Percentiles rank a stretch among this genome's conserved stretches.
phyloP scores from a whole-genome alignment of 2,797 vertebrate species.

The Enoplosus armatus region DNA sequence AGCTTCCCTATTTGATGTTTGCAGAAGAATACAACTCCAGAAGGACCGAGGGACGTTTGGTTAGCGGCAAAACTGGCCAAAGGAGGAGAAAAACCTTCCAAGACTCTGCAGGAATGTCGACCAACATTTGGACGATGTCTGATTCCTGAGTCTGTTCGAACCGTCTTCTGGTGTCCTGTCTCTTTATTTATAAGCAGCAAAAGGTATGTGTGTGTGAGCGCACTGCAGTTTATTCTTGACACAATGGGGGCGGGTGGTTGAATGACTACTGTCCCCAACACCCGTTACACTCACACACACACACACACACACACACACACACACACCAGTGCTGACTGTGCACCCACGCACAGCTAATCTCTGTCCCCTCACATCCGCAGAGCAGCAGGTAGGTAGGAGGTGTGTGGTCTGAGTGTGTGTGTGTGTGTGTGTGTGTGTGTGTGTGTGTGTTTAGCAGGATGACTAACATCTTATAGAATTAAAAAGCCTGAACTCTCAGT shows the following conservation, averaged over 20 bases:
- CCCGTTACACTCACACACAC: slow-evolving; percentile 50
- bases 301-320: slow-evolving; percentile 31
- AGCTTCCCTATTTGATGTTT: slow-evolving; percentile 1
- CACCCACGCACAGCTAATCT: slow-evolving; percentile 62
- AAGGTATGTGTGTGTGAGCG: slow-evolving; percentile 8
- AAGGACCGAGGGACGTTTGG: background rate
- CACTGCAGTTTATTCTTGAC: slow-evolving; percentile 58
- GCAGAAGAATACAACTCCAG: slow-evolving; percentile 34
- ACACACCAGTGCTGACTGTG: slow-evolving; percentile 45
- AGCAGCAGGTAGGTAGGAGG: slow-evolving; percentile 79
- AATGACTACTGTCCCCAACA: slow-evolving; percentile 74
- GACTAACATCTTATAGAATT: slow-evolving; percentile 70
- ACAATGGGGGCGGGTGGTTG: slow-evolving; percentile 61
- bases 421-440: slow-evolving; percentile 42
- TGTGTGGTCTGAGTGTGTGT: slow-evolving; percentile 58
- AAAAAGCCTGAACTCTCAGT: slow-evolving; percentile 43
- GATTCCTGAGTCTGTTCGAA: background rate
- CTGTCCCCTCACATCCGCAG: slow-evolving; percentile 68
- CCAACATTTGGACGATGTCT: slow-evolving; percentile 13
- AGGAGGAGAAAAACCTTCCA: slow-evolving; percentile 8
- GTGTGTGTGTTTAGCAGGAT: slow-evolving; percentile 41
- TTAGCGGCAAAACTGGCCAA: slow-evolving; percentile 9
- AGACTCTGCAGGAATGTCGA: background rate
- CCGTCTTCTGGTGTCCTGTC: slow-evolving; percentile 8
- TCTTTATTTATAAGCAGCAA: slow-evolving; percentile 32